Conservation (phyloP, 2,888 invertebrate genomes). For the Lasioglossum villosulum region DNA sequence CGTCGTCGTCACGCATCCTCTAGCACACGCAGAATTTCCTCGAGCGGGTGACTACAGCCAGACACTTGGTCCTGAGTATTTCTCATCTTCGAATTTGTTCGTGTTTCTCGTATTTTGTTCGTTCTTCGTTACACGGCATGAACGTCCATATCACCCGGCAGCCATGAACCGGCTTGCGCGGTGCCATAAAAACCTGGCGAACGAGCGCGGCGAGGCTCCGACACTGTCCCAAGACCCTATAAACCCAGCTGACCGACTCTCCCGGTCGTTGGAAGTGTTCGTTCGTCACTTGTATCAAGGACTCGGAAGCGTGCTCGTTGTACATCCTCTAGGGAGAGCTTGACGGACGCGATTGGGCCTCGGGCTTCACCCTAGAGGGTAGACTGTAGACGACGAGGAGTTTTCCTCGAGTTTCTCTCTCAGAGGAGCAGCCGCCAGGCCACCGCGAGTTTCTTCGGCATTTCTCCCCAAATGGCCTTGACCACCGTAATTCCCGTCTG, state of each 20-base stretch:
- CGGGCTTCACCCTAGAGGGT: background rate
- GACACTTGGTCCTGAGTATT: conserved; percentile 85
- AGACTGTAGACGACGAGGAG: background rate
- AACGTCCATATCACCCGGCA: conserved; percentile 42
- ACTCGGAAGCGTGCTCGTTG: background rate
- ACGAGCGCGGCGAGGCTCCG: conserved; percentile 44
- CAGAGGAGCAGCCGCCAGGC: conserved; percentile 26
- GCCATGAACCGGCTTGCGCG: conserved; percentile 51
- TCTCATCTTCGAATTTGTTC: conserved; percentile 71
- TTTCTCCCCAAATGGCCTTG: background rate
- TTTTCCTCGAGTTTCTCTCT: background rate
- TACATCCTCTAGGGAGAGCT: background rate
- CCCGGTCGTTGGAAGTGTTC: background rate
- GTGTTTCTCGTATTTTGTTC: conserved; percentile 10
- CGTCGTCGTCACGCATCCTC: background rate
- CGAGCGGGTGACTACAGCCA: conserved; percentile 82
- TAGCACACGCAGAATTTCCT: conserved; percentile 48
- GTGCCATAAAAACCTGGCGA: conserved; percentile 49
- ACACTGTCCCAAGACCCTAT: background rate
- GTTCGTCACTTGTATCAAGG: background rate
- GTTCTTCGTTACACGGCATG: conserved; percentile 55
- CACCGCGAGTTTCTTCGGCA: conserved; percentile 20
- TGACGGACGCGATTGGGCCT: too few relatives aligned
- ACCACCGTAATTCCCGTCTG: conserved; percentile 70
- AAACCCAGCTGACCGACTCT: background rate